Conservation (phyloP, 2,113 vertebrate genomes). For the Rafetus swinhoei region DNA sequence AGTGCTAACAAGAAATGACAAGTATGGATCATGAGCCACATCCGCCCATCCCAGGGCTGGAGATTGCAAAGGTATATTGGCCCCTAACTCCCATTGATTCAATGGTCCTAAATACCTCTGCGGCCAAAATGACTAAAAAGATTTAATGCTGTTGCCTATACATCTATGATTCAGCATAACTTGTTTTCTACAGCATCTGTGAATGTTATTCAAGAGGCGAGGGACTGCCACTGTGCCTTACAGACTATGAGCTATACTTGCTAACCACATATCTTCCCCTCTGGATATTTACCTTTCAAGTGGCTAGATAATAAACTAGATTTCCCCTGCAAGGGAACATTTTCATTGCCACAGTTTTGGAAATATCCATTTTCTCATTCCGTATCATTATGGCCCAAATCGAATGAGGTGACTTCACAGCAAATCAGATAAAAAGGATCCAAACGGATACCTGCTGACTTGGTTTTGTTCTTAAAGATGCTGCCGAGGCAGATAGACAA, state of each 20-base stretch:
- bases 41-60: slow-evolving; percentile 10
- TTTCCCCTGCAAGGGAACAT: slow-evolving; percentile 59
- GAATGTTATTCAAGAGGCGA: slow-evolving; percentile 69
- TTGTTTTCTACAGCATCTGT: slow-evolving; percentile 45
- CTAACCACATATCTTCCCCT: slow-evolving; percentile 73
- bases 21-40: background rate
- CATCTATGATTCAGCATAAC: slow-evolving; percentile 53
- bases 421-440: slow-evolving; percentile 72
- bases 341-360: slow-evolving; percentile 73
- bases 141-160: background rate
- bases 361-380: slow-evolving; percentile 68
- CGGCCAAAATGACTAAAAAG: slow-evolving; percentile 5
- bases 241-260: slow-evolving; percentile 68
- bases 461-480: slow-evolving; percentile 63
- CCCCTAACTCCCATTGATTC: background rate
- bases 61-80: slow-evolving; percentile 9
- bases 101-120: background rate
- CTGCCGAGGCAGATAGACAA: slow-evolving; percentile 50
- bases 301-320: slow-evolving; percentile 60
- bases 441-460: slow-evolving; percentile 69
- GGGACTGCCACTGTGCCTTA: slow-evolving; percentile 45
- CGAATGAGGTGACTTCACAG: slow-evolving; percentile 71
- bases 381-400: slow-evolving; percentile 70
- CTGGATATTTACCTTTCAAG: slow-evolving; percentile 74
- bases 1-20: background rate